Base-by-base conservation (phyloP, 2,113 vertebrate species). In the Galbula dea region DNA sequence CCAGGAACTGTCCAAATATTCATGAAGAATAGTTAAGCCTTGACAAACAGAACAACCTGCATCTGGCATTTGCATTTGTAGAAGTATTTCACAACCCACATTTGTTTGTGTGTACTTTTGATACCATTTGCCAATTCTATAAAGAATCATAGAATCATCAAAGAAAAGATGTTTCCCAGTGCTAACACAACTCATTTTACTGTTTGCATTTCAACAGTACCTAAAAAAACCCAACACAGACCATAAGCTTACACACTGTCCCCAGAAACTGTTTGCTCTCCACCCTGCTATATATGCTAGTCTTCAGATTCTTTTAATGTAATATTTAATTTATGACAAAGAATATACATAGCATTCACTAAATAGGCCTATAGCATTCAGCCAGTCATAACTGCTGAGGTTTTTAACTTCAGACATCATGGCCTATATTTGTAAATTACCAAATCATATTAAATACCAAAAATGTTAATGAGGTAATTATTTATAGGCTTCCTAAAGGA, bases 31-130 rank as follows among this genome's bases (percentile, higher is more conserved):
- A 36, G 58, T 46, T 63, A 77, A 89, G 43, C 43, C 34, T 76
- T 3, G 0, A 85, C 24, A 85, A 73, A 89, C 66, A 83, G 86
- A 77, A 41, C 54, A 90, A 94, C 89, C 63, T 91, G 78, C 68
- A 83, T 46, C 84, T 91, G 51, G 55, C 26, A 74, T 80, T 94
- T 91, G 79, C 51, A 63, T 85, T 91, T 67, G 37, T 39, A 67
- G 16, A 92, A 91, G 51, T 77, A 63, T 83, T 95, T 83, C 86
- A 91, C 87, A 94, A 88, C 57, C 29, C 55, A 55, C 68, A 30
- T 55, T 94, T 95, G 75, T 89, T 94, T 95, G 74, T 87, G 89
- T 94, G 89, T 89, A 63, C 75, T 94, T 92, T 76, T 94, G 77
- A 45, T 78, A 67, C 36, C 55, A 58, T 86, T 96, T 95, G 91